Evolutionary conservation across 64 coral and sea anemone genomes (phyloP), one percentile per base, ranked within the genome.

Genomic region (Porites australiensis): DNA sequence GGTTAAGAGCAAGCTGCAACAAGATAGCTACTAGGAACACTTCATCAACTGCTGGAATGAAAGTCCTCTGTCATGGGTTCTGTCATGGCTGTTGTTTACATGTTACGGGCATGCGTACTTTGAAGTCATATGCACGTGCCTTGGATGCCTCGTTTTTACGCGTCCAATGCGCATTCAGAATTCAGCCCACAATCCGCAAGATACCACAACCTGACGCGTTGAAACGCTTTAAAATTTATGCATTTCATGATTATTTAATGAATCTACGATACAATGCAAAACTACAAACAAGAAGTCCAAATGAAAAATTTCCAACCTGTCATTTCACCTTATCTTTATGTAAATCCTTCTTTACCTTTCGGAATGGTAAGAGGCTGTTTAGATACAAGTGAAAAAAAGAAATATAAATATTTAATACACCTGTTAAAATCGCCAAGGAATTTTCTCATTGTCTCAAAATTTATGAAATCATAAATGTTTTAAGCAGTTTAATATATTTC

Each of bases 11-110:
- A 68, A 48, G 50, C 37, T 75, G 43, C 19, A 70, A 73, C 86
- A 2, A 45, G 2, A 9, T 23, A 72, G 14, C 47, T 74, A 27
- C 70, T 79, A 79, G 77, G 82, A 87, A 93, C 73, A 64, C 91
- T 55, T 93, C 91, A 79, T 78, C 91, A 79, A 86, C 8, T 22
- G 55, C 59, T 12, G 14, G 82, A 67, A 83, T 83, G 61, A 52
- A 51, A n/a, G 3, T 22, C 19, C 69, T 2, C 10, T 68, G 81
- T 84, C 81, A 84, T 51, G 20, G 44, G 63, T 87, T 2, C 10
- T 68, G 81, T 84, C 81, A 84, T 51, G 20, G 44, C 81, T 87
- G 52, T 87, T 93, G 91, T 93, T 93, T 93, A 93, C 91, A 87
- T 18, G 46, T 13, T 43, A 37, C 2, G 72, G 58, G 70, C 91